Base-by-base conservation (phyloP, 2,888 invertebrate genomes). In the Ferdinandea cuprea region DNA sequence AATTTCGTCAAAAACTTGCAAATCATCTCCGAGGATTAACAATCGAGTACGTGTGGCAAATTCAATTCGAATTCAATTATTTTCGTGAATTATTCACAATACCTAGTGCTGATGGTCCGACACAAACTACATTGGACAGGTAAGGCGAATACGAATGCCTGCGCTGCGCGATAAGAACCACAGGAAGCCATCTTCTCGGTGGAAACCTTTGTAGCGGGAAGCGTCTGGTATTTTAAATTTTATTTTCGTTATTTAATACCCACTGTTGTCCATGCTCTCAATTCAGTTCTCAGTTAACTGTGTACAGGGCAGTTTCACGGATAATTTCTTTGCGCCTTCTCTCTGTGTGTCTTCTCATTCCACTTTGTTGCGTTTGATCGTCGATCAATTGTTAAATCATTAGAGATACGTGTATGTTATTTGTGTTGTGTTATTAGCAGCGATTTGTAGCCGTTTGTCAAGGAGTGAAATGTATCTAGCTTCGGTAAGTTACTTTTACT, bases 201-300 rank as follows among this genome's bases (percentile, higher is more conserved):
- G n/a, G 48, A 17, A 40, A 40, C 69, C 58, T 48, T 56, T 59
- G 13, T 21, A 11, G 11, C 17, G 35, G 35, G 54, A 21, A n/a
- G n/a, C 35, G 40, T 13, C 21, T 19, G 19, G 8, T 44, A 40
- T 17, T 32, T 13, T 61, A 35, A 46, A 37, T 80, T 63, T 25
- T 28, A 44, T 66, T 83, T 77, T 83, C 48, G 72, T 77, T 77
- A 83, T 72, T 83, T 83, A 77, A 83, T 61, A 61, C 77, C 66
- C 71, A 59, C 59, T 46, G 66, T 32, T 46, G 66, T 32, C 56
- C 58, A 32, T 61, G 59, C 59, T 77, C 71, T 61, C 50, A 35
- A 46, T 50, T 83, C 72, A 83, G 81, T 83, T 50, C 72, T 66
- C 72, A 69, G 32, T 42, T 61, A 66, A 72, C 81, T 66, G 81